Percentiles rank a stretch among this genome's conserved stretches.
Evolutionary conservation across 2,888 invertebrate species (phyloP).

Genomic region (Xestia rhomboidea): DNA sequence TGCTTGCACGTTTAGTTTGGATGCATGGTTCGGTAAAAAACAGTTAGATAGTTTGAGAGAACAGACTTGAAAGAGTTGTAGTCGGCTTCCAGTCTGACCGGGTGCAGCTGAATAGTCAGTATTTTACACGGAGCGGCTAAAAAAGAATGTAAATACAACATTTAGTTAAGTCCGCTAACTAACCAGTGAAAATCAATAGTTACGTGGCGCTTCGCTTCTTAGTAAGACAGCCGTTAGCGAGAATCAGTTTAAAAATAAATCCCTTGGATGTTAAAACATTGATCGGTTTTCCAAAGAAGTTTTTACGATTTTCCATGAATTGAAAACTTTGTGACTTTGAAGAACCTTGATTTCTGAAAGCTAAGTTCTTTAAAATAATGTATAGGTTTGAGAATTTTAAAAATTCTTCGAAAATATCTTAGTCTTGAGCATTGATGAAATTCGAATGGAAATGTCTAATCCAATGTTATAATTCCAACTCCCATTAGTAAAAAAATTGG

Average conservation of each 20-base stretch:
- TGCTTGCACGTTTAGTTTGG: not conserved
- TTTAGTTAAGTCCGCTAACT: not conserved
- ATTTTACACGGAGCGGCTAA: not conserved
- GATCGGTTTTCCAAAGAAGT: not conserved
- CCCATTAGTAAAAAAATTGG: too few species aligned
- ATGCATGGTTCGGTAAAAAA: too few species aligned
- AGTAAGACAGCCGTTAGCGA: constrained; percentile 8
- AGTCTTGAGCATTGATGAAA: not conserved
- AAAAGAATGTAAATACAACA: not conserved
- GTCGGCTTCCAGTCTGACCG: not conserved
- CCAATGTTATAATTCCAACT: not conserved
- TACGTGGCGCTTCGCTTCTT: constrained; percentile 2
- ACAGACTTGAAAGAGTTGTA: not conserved
- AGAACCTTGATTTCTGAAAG: not conserved
- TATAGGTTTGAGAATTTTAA: not conserved
- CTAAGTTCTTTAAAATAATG: not conserved
- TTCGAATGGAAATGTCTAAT: not conserved
- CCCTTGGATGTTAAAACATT: constrained; percentile 1
- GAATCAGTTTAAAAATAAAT: constrained; percentile 34
- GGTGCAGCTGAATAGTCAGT: not conserved
- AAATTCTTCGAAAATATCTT: not conserved
- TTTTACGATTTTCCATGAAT: not conserved
- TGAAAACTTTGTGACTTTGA: not conserved
- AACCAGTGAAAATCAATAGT: constrained; percentile 46
- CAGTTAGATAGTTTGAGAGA: not conserved